phyloP scores from a whole-genome alignment of 2,797 vertebrate genomes.

The Sandelia bainsii region DNA sequence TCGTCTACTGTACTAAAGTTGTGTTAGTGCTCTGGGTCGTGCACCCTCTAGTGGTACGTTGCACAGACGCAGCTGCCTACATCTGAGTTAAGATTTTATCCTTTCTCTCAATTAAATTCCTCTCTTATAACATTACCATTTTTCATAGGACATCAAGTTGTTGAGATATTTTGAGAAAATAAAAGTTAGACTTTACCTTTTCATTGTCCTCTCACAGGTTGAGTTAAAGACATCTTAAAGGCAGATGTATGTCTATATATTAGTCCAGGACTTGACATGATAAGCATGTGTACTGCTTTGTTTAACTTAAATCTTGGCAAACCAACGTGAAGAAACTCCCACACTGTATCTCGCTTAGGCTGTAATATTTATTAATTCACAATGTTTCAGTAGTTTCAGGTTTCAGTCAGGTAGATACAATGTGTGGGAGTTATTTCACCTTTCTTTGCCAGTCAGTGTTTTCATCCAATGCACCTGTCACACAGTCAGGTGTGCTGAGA shows the following conservation, averaged over 20 bases:
- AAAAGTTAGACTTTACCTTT: not conserved
- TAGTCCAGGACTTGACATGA: not conserved
- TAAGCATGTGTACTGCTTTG: not conserved
- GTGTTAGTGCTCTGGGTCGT: not conserved
- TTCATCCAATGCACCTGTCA: no score
- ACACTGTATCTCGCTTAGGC: no score
- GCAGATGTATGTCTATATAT: not conserved
- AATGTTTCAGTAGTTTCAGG: no score
- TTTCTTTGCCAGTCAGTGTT: no score
- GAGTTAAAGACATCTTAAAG: not conserved
- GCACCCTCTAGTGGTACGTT: conserved; percentile 64
- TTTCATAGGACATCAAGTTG: not conserved
- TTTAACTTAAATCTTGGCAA: not conserved
- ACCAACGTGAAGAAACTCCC: no score
- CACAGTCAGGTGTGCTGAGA: no score
- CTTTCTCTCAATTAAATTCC: not conserved
- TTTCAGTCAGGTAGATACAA: no score
- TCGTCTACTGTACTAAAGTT: no score
- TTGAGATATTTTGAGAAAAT: not conserved
- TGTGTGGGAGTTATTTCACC: no score
- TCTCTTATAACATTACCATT: not conserved
- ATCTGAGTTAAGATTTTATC: not conserved
- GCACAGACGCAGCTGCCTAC: not conserved
- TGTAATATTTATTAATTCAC: no score
- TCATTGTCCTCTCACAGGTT: not conserved